These are phyloP conservation scores for Frieseomelitta varia DNA, from an alignment of 1,140 invertebrate species.

Conservation along the genomic window DNA sequence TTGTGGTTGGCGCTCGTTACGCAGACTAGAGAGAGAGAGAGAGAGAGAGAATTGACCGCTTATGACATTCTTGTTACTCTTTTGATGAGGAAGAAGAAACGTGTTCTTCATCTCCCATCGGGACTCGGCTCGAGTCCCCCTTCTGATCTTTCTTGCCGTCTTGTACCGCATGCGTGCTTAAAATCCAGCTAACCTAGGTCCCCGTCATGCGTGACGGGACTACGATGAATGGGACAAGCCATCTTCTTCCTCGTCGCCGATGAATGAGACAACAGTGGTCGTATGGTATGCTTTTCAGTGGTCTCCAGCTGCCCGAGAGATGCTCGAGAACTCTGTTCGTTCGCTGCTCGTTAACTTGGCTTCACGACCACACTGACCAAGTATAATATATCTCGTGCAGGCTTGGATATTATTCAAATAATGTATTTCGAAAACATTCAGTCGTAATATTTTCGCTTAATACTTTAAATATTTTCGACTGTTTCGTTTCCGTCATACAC, in stretches of 20 bases:
- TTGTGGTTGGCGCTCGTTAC: conserved; percentile 37
- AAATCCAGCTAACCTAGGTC: conserved; percentile 51
- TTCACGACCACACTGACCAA: too few relatives aligned
- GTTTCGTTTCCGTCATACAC: too few relatives aligned
- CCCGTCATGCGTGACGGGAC: conserved; percentile 53
- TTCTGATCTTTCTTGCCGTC: conserved; percentile 6
- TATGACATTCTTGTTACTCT: conserved; percentile 51
- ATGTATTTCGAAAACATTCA: too few relatives aligned
- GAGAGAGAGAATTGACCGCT: background rate
- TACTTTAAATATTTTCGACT: too few relatives aligned
- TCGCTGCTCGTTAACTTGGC: conserved; percentile 4
- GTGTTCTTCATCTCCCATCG: conserved; percentile 49
- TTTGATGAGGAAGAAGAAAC: conserved; percentile 42
- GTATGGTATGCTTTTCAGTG: conserved; percentile 17
- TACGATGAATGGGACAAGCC: conserved; percentile 53
- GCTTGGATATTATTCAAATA: too few relatives aligned
- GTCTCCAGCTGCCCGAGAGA: too few relatives aligned
- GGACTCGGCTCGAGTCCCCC: background rate
- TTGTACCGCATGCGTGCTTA: conserved; percentile 44
- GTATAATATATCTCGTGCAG: too few relatives aligned
- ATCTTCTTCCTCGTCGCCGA: conserved; percentile 41
- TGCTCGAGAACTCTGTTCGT: conserved; percentile 17
- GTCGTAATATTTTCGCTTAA: too few relatives aligned
- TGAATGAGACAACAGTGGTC: conserved; percentile 41
- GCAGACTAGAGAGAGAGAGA: background rate